Evolutionary conservation across 2,888 invertebrate genomes (phyloP), one percentile per base, ranked within the genome.

Genomic region (Mythimna ferrago): DNA sequence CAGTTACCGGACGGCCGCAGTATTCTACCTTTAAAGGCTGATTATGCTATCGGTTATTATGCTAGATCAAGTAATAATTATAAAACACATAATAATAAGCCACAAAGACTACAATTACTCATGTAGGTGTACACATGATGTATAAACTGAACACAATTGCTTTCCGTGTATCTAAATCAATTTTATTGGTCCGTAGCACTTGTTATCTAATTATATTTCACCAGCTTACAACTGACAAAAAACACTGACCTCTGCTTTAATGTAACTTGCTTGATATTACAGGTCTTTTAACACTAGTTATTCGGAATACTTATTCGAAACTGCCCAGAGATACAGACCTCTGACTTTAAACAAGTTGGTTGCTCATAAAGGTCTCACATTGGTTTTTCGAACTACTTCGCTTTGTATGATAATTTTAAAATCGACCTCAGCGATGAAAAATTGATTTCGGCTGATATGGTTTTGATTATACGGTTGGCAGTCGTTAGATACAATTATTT

Each of bases 401-500:
- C 89, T 93, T 89, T 91, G 92, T 94, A 94, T 95, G 94, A 93
- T 96, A 95, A 96, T 96, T 94, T 94, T 94, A 91, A 93, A 95
- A 93, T 92, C 92, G 93, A 88, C 89, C 88, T 87, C 89, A 88
- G 86, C 93, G 93, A 91, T 94, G 94, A 94, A 94, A 95, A 96
- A 96, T 96, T 96, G 95, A 96, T 96, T 96, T 95, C 89, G 91
- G 88, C 90, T 94, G 95, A 95, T 95, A 95, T 90, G 93, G 89
- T 94, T 95, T 94, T 95, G 95, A 96, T 96, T 95, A 96, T 92
- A 95, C 79, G 93, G 89, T 92, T 91, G 90, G 91, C 78, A 86
- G 92, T 93, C 89, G 94, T 94, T 94, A 93, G 93, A 93, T 93
- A 93, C 93, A 93, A 95, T 95, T 95, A 94, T 94, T 92, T 92